Base-by-base conservation (phyloP, 2,113 vertebrate species). In the Austrofundulus limnaeus region DNA sequence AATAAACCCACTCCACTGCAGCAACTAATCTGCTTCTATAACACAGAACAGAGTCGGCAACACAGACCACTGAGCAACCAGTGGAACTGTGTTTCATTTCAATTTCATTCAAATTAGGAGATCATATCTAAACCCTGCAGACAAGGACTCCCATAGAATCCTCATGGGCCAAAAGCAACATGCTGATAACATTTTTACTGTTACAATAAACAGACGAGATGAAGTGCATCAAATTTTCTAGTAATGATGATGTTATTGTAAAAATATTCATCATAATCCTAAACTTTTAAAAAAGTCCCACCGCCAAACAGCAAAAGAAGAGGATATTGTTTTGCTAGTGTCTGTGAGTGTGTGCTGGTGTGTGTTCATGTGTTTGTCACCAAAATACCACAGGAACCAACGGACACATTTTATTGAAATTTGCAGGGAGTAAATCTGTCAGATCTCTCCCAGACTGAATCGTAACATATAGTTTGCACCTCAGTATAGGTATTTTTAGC, bases 401-500 rank as follows among this genome's bases (percentile, higher is more conserved):
- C 7, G 25, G 7, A 28, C 25, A 28, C 3, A 28, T 28, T 3
- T 28, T 28, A 28, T 4, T 28, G 7, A 28, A 28, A 28, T 7
- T 28, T 28, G 25, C n/a, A n/a, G n/a, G n/a, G n/a, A n/a, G n/a
- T n/a, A n/a, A n/a, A n/a, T 34, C 8, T 34, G 31, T 34, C 31
- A 34, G 31, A 5, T 34, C 31, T 10, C 31, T 34, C 31, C 6
- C 31, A 34, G 31, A 34, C 6, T 34, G 31, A 9, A 34, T 10
- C 9, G 6, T 5, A 34, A 9, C 5, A 8, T 10, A 37, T 53
- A 17, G 20, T 66, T 20, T 48, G 20, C 39, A 55, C 52, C 34
- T 37, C 47, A 47, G 39, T 55, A 42, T 24, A 46, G 49, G 41
- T 75, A 75, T 77, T 77, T 79, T 77, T 75, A 34, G 8, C 10